A percentile compares a stretch with the other conserved stretches of the same genome.
Evolutionary conservation across 1,140 invertebrate species (phyloP).

Genomic region (Plodia interpunctella): DNA sequence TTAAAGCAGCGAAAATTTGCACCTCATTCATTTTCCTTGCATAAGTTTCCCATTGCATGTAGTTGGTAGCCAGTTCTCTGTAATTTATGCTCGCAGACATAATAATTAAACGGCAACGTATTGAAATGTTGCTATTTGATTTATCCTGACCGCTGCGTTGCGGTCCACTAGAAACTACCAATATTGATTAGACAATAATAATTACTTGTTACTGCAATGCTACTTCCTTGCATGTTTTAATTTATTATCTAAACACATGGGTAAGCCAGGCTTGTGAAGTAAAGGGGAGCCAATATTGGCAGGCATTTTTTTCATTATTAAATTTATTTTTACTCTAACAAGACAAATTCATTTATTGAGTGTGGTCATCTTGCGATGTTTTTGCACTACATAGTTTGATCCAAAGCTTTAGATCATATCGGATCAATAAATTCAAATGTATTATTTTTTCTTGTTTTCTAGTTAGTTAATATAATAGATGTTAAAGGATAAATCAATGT

Average conservation of each 20-base stretch:
- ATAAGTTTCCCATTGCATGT: constrained; percentile 22
- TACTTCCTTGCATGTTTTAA: not conserved
- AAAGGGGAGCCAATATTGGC: too few species aligned
- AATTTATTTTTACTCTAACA: too few species aligned
- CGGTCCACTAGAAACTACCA: not conserved
- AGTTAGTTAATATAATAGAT: too few species aligned
- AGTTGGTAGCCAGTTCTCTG: not conserved
- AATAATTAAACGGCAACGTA: constrained; percentile 4
- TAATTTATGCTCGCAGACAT: constrained; percentile 13
- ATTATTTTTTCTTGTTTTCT: too few species aligned
- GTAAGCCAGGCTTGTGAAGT: too few species aligned
- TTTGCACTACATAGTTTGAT: too few species aligned
- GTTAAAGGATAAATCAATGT: too few species aligned
- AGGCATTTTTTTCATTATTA: too few species aligned
- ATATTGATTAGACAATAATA: constrained; percentile 3
- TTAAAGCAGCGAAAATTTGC: constrained; percentile 26
- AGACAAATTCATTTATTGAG: too few species aligned
- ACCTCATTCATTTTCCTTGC: constrained; percentile 24
- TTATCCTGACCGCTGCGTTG: not conserved
- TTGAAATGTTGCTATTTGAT: constrained; percentile 5
- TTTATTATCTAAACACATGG: not conserved
- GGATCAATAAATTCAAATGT: too few species aligned
- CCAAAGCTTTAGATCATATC: too few species aligned
- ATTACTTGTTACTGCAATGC: constrained; percentile 2
- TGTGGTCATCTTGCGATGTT: too few species aligned